phyloP scores from a whole-genome alignment of 2,888 invertebrate genomes.

The Autographa gamma region DNA sequence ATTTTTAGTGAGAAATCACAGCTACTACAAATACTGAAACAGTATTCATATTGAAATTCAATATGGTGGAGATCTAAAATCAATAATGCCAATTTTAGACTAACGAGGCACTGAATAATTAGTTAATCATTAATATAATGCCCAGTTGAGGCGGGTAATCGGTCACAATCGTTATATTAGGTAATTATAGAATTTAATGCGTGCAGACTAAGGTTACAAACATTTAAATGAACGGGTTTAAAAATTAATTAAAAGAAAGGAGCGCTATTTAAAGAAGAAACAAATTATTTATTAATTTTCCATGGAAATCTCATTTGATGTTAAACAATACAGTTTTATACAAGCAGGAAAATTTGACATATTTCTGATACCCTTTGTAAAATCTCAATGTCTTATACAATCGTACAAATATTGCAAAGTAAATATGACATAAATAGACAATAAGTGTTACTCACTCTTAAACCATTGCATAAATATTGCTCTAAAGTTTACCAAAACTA shows the following conservation, averaged over 20 bases:
- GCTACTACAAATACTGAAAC: slow-evolving; percentile 19
- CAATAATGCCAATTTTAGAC: slow-evolving; percentile 33
- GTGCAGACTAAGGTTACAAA: too few species aligned
- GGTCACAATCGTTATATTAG: too few species aligned
- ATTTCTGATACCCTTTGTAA: not conserved
- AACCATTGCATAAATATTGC: slow-evolving; percentile 37
- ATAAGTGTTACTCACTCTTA: slow-evolving; percentile 22
- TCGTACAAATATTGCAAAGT: not conserved
- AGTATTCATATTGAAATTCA: slow-evolving; percentile 26
- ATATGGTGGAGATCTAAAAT: slow-evolving; percentile 32
- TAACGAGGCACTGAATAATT: slow-evolving; percentile 45
- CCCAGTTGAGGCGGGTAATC: not conserved
- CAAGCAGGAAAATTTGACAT: too few species aligned
- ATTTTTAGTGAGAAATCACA: too few species aligned
- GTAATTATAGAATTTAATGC: too few species aligned
- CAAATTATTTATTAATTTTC: too few species aligned
- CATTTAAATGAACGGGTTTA: too few species aligned
- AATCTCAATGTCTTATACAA: not conserved
- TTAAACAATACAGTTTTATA: too few species aligned
- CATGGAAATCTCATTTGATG: too few species aligned
- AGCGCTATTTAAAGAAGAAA: too few species aligned
- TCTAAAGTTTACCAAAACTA: slow-evolving; percentile 36
- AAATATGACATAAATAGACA: not conserved
- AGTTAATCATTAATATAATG: slow-evolving; percentile 34
- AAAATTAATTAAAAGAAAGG: too few species aligned